Conservation (phyloP, 2,113 vertebrate genomes). For the Geococcyx californianus region DNA sequence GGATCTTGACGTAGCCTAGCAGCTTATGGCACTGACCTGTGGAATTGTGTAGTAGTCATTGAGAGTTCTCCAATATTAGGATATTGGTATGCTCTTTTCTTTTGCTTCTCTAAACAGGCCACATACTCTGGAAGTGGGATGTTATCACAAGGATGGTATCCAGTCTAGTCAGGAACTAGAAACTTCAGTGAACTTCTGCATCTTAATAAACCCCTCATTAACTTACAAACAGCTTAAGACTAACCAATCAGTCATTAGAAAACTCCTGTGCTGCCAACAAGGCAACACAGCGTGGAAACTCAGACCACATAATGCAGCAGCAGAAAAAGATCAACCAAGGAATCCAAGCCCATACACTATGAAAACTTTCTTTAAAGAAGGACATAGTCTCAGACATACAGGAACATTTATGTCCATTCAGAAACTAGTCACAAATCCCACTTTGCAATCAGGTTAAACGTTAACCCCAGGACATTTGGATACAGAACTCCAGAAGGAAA, state of each 20-base stretch:
- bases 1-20: background rate
- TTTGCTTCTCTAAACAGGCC: constrained; percentile 3
- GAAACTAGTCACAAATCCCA: background rate
- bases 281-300: background rate
- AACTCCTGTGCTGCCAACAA: background rate
- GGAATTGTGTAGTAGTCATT: background rate
- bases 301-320: background rate
- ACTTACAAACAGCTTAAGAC: background rate
- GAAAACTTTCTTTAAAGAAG: background rate
- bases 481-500: background rate
- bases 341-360: background rate
- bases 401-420: background rate
- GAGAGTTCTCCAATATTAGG: background rate
- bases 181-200: background rate
- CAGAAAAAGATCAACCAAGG: background rate
- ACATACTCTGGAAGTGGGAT: constrained; percentile 6
- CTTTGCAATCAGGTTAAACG: constrained; percentile 11
- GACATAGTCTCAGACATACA: background rate
- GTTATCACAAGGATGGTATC: background rate
- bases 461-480: constrained; percentile 9
- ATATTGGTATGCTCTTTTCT: background rate
- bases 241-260: background rate
- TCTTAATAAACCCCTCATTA: background rate
- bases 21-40: background rate
- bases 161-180: background rate